Evolutionary conservation across 1,140 invertebrate species (phyloP).

Genomic region (Drosophila sproati): DNA sequence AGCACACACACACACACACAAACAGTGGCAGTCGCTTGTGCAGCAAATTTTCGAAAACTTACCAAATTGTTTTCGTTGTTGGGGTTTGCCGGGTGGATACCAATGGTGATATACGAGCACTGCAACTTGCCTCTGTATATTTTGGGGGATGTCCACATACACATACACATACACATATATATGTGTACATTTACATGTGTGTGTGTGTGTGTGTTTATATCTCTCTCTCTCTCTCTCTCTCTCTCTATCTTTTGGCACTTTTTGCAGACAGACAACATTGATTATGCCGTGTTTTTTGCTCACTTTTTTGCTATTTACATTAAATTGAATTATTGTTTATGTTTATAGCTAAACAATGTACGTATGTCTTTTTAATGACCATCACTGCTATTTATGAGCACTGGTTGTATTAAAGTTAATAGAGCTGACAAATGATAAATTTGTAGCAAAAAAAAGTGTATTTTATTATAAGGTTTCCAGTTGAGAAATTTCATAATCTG

Average conservation of each 20-base stretch:
- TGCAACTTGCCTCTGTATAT: conserved; percentile 53
- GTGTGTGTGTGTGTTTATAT: conserved; percentile 8
- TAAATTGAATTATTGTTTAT: conserved; percentile 81
- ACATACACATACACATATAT: neutral
- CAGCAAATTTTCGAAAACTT: conserved; percentile 81
- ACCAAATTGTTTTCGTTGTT: conserved; percentile 82
- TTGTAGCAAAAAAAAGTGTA: neutral
- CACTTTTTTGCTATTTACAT: conserved; percentile 46
- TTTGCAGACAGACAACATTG: conserved; percentile 72
- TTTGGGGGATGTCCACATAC: conserved; percentile 56
- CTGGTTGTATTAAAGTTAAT: conserved; percentile 37
- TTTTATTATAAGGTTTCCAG: neutral
- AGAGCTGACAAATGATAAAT: conserved; percentile 1
- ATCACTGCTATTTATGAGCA: conserved; percentile 51
- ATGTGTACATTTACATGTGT: conserved; percentile 31
- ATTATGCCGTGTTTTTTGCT: conserved; percentile 74
- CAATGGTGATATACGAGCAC: conserved; percentile 79
- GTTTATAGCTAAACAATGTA: conserved; percentile 79
- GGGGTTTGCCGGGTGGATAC: conserved; percentile 80
- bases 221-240: conserved; percentile 11
- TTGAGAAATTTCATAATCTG: neutral
- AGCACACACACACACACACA: conserved; percentile 21
- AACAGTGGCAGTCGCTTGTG: conserved; percentile 37
- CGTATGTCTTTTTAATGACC: conserved; percentile 73
- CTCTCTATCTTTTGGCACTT: conserved; percentile 27